phyloP scores from a whole-genome alignment of 53 echinoderm and acorn worm species.

The Luidia sarsii region DNA sequence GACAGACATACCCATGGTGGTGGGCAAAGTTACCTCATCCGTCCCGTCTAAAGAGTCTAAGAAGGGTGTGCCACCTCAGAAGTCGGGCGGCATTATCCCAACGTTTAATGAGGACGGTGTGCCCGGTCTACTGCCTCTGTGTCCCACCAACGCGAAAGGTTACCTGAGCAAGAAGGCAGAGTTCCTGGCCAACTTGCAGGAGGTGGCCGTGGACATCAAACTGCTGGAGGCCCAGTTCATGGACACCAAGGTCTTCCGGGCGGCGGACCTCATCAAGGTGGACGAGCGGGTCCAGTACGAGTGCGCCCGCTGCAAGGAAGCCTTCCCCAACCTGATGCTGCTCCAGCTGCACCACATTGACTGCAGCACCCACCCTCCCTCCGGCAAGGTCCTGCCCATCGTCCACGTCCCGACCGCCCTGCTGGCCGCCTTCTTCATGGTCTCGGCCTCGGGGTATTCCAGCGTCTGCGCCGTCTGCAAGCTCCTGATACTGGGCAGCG shows the following conservation, averaged over 20 bases:
- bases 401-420: conserved; percentile 54
- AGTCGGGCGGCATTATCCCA: no score
- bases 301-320: conserved; percentile 45
- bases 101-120: neutral
- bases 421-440: conserved; percentile 40
- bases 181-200: conserved; percentile 20
- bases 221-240: conserved; percentile 18
- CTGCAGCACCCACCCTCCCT: conserved; percentile 43
- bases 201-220: conserved; percentile 16
- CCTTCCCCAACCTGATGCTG: conserved; percentile 38
- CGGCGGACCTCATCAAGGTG: conserved; percentile 31
- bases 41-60: no score
- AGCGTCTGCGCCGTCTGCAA: conserved; percentile 31
- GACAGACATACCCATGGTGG: neutral
- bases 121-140: neutral
- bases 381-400: conserved; percentile 19
- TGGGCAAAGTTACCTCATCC: neutral
- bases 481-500: conserved; percentile 36
- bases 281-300: conserved; percentile 43
- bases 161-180: neutral
- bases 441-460: conserved; percentile 36
- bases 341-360: conserved; percentile 50
- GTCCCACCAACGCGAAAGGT: neutral
- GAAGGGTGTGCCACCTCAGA: no score
- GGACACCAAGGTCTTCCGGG: conserved; percentile 13